These are phyloP conservation scores for Drosophila atripex DNA, from an alignment of 2,888 invertebrate species.

Conservation along the genomic window DNA sequence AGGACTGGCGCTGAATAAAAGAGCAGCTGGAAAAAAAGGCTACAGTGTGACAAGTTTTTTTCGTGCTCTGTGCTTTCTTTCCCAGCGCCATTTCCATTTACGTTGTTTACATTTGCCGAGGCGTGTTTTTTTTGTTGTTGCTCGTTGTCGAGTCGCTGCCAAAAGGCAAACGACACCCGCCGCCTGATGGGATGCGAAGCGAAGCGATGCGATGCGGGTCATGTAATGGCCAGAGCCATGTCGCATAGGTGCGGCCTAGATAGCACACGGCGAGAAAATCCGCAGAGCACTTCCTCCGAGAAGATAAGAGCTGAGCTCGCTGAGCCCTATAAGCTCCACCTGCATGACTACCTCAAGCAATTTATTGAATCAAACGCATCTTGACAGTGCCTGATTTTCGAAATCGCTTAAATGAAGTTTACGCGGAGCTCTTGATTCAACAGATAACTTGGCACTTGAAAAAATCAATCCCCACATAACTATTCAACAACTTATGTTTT, in stretches of 20 bases:
- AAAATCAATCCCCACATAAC: neutral
- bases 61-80: constrained; percentile 19
- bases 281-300: neutral
- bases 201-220: constrained; percentile 68
- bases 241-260: constrained; percentile 35
- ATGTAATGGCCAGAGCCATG: constrained; percentile 60
- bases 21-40: constrained; percentile 38
- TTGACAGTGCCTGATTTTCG: constrained; percentile 5
- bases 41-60: constrained; percentile 63
- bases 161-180: constrained; percentile 74
- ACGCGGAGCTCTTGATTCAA: neutral
- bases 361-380: constrained; percentile 34
- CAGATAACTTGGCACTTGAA: constrained; percentile 10
- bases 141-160: constrained; percentile 51
- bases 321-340: constrained; percentile 21
- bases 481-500: neutral
- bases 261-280: constrained; percentile 52
- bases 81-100: constrained; percentile 70
- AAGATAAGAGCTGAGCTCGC: constrained; percentile 11
- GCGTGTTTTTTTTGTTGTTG: constrained; percentile 29
- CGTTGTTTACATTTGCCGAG: constrained; percentile 73
- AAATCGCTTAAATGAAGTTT: constrained; percentile 31
- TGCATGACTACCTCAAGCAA: constrained; percentile 12
- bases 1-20: constrained; percentile 21
- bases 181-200: constrained; percentile 56